Percentiles rank a stretch among this genome's conserved stretches.
phyloP scores from a whole-genome alignment of 2,113 vertebrate species.

The Tragulus kanchil region DNA sequence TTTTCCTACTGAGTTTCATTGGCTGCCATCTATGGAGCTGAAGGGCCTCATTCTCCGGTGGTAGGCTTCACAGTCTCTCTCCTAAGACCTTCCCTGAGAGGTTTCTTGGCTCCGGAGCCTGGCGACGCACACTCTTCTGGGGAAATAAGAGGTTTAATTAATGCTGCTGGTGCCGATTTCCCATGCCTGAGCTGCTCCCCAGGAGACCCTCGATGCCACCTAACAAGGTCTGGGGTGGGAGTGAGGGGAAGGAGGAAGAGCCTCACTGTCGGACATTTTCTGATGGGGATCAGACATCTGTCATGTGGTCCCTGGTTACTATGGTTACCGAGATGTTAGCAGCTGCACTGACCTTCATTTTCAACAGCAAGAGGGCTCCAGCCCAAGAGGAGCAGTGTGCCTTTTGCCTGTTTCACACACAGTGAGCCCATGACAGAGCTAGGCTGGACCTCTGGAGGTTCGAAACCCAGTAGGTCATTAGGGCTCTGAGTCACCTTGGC shows the following conservation, averaged over 20 bases:
- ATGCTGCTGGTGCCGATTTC: conserved; percentile 1
- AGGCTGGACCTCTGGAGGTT: not conserved
- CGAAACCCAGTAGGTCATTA: not conserved
- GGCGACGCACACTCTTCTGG: conserved; percentile 51
- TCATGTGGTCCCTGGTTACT: conserved; percentile 62
- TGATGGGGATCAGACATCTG: conserved; percentile 58
- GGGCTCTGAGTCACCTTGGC: not conserved
- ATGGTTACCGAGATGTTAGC: conserved; percentile 69
- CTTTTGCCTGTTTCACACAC: not conserved
- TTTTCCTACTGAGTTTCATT: not conserved
- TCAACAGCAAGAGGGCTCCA: conserved; percentile 46
- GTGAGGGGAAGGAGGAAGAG: not conserved
- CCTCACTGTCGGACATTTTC: conserved; percentile 44
- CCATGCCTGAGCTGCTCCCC: not conserved
- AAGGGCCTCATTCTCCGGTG: not conserved
- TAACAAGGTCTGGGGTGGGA: not conserved
- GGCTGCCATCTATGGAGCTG: not conserved
- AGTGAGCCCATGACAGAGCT: not conserved
- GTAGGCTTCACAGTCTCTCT: not conserved
- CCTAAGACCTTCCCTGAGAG: conserved; percentile 29
- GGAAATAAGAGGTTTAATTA: conserved; percentile 74
- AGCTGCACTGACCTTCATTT: conserved; percentile 39
- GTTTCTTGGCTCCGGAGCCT: conserved; percentile 46
- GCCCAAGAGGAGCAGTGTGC: not conserved
- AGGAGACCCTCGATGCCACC: conserved; percentile 7